Base-by-base conservation (phyloP, 2,113 vertebrate genomes). In the Phyllostomus hastatus region DNA sequence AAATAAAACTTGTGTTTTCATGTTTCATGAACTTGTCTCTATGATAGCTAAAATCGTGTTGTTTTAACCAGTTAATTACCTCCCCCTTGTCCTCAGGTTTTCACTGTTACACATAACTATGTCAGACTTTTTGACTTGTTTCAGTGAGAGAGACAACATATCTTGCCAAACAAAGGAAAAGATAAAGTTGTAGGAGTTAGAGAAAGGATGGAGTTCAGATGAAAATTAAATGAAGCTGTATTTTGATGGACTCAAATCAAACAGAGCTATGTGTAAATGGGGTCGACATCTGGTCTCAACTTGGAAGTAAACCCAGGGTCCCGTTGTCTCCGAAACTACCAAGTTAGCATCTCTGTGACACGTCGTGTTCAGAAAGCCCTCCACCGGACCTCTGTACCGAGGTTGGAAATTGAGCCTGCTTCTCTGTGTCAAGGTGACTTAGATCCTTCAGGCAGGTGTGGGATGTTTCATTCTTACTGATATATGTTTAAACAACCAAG, bases 241-340 rank as follows among this genome's bases (percentile, higher is more conserved):
- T 95, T 95, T 96, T 93, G 80, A 57, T 69, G 52, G 43, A 10
- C 31, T 95, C 33, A 92, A 38, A 80, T 88, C 66, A 96, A 94
- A 35, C 50, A 84, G 64, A 46, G 7, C 35, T 80, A 5, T 59
- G 16, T 88, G 38, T 90, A 72, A 93, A 91, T 75, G 33, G 33
- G 28, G 9, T 88, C 9, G 79, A 75, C 7, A n/a, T 82, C 87
- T 94, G 70, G 15, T 86, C 38, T 90, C 64, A 66, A 61, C 28
- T 83, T 66, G 33, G 52, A 24, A 95, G 50, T 90, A 41, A 57
- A 80, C 61, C 61, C n/a, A 52, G n/a, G 48, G 33, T 96, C 57
- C 31, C 87, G 10, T 61, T 89, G 35, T 90, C 76, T 88, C 86
- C 41, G 78, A 94, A 94, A 83, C 59, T 70, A 78, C 61, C 66